Evolutionary conservation across 2,888 invertebrate species (phyloP), one percentile per base, ranked within the genome.

Genomic region (Drosophila multiciliata): DNA sequence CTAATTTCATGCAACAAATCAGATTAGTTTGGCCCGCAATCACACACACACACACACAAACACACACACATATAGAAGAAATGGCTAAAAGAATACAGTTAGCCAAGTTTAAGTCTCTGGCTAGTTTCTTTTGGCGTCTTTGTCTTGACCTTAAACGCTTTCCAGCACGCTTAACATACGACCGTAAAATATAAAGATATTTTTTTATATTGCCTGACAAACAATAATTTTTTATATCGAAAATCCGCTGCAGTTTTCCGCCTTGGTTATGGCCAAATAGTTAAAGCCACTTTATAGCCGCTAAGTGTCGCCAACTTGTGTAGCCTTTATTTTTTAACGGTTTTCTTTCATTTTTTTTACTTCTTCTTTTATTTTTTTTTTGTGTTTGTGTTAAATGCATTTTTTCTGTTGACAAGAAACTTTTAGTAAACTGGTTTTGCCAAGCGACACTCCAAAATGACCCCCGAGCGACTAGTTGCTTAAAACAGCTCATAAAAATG

Each of bases 1-100:
- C 89, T 85, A 85, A 85, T 85, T 85, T 79, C 89, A 83, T 83
- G 84, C 76, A 72, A 79, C 89, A 85, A 85, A 85, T 85, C 84
- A 87, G 84, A 85, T 85, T 85, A 87, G 79, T 73, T 78, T 57
- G 57, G 52, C 62, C 70, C 73, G 54, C 68, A 63, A 66, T 69
- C 84, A 72, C 59, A 68, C 26, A 54, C 54, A 54, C 17, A 36
- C 35, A 54, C 23, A 36, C 17, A 53, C 35, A 52, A 12, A 32
- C 3, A 35, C 20, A 53, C 12, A 33, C 12, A 48, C 12, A n/a
- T 11, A n/a, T 7, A 35, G n/a, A 20, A 4, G 40, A 15, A 68
- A 70, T 81, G 75, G 62, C 66, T 59, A 65, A 65, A 29, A n/a
- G 45, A 78, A 54, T 78, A 83, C 82, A 82, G 82, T 87, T 83